phyloP scores from a whole-genome alignment of 2,888 invertebrate species.

The Papilio gigon region DNA sequence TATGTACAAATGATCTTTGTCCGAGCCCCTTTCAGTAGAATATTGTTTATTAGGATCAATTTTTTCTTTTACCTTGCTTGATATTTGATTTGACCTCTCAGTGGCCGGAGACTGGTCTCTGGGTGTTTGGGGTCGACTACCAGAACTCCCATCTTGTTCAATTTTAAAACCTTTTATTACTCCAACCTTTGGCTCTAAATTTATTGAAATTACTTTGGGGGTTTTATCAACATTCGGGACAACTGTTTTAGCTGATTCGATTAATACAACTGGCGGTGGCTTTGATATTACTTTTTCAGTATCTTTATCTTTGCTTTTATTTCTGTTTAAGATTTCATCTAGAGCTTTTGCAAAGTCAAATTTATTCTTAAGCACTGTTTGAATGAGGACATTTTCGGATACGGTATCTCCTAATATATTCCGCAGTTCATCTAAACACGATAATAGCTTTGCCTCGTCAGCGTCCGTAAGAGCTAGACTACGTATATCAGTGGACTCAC shows the following conservation, averaged over 20 bases:
- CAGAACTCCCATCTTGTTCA: conserved; percentile 54
- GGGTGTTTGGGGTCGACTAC: conserved; percentile 80
- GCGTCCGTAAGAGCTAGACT: conserved; percentile 82
- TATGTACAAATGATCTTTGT: conserved; percentile 94
- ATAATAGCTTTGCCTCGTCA: conserved; percentile 88
- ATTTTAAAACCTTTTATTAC: conserved; percentile 84
- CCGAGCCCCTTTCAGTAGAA: conserved; percentile 87
- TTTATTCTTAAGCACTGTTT: conserved; percentile 86
- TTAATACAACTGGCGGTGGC: conserved; percentile 52
- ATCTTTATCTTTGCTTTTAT: conserved; percentile 61
- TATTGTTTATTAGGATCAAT: conserved; percentile 84
- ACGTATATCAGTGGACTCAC: conserved; percentile 78
- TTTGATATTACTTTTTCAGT: conserved; percentile 51
- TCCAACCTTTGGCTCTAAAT: conserved; percentile 70
- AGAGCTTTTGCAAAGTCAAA: conserved; percentile 89
- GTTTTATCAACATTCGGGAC: conserved; percentile 54
- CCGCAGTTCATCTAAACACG: conserved; percentile 91
- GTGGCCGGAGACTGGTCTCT: conserved; percentile 87
- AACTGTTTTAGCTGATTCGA: conserved; percentile 61
- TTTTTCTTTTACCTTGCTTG: conserved; percentile 79
- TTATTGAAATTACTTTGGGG: conserved; percentile 71
- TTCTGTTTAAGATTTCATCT: conserved; percentile 86
- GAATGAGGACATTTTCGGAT: conserved; percentile 87
- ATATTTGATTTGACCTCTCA: conserved; percentile 79
- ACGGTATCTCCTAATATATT: conserved; percentile 90